Evolutionary conservation across 2,113 vertebrate species (phyloP), one percentile per base, ranked within the genome.

Genomic region (Centropus bengalensis): DNA sequence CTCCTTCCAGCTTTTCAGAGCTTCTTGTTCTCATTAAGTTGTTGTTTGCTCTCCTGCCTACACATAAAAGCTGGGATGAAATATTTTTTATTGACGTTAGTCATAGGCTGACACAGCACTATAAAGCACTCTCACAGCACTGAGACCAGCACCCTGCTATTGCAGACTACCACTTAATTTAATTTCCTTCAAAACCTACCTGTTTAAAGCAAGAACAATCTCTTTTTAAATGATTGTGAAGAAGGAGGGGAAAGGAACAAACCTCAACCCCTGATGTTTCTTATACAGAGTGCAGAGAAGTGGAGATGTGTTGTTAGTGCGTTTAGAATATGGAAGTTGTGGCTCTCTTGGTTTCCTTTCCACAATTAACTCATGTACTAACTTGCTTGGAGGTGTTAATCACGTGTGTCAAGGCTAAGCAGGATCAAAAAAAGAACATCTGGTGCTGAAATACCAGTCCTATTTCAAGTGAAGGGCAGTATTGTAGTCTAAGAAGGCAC

Each of bases 21-120:
- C 44, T 90, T 70, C 90, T 93, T 90, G 83, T 91, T 92, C 80
- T 87, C 81, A 77, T 95, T 91, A 87, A 79, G 89, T 75, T 96
- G 81, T 85, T 95, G 64, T 94, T 97, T 77, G 44, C 47, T 70
- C 21, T 93, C 71, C 88, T 91, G 55, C 81, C 88, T 88, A 86
- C 86, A 58, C 0, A 0, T 58, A 92, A 95, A 96, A 94, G 22
- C 93, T 83, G 59, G 44, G 59, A 94, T 93, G 70, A 89, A 86
- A 92, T 96, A 0, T 82, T 91, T 95, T 95, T 95, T 95, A 92
- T 87, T 94, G 80, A 89, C 0, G 0, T 86, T 92, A 93, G 62
- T 93, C 91, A 95, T 44, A 93, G 80, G 56, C 76, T 93, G 69
- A 89, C 77, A 93, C 28, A 71, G 56, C 56, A 42, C 52, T 84